phyloP scores from a whole-genome alignment of 2,888 invertebrate species.

The Drosophila lutescens region DNA sequence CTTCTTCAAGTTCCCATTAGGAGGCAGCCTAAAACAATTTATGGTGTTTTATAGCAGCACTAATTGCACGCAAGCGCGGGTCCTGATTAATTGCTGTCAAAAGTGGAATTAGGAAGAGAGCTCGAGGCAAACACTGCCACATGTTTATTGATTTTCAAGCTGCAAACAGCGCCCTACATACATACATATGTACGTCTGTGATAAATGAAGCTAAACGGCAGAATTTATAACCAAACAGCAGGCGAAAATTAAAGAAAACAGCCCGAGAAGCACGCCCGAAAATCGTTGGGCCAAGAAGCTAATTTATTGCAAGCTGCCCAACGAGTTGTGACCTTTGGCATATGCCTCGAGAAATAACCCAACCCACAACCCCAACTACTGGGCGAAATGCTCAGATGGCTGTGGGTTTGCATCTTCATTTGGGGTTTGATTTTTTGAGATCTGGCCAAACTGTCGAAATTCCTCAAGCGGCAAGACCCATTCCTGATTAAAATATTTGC shows the following conservation, averaged over 20 bases:
- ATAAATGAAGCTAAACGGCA: slow-evolving; percentile 48
- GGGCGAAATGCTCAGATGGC: slow-evolving; percentile 18
- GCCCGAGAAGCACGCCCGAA: slow-evolving; percentile 22
- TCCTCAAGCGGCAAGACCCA: slow-evolving; percentile 35
- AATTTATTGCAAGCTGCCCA: slow-evolving; percentile 50
- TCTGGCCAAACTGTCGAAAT: slow-evolving; percentile 41
- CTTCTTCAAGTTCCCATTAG: slow-evolving; percentile 23
- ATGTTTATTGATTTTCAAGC: slow-evolving; percentile 47
- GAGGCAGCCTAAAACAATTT: slow-evolving; percentile 51
- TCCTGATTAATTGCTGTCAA: slow-evolving; percentile 52
- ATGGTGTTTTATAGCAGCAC: slow-evolving; percentile 57
- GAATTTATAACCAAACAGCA: slow-evolving; percentile 51
- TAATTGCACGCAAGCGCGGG: slow-evolving; percentile 64
- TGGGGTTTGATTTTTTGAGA: slow-evolving; percentile 45
- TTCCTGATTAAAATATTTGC: slow-evolving; percentile 41
- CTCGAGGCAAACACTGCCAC: slow-evolving; percentile 15
- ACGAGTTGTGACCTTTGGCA: slow-evolving; percentile 42
- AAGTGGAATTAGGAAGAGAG: slow-evolving; percentile 38
- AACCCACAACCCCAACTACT: slow-evolving; percentile 7
- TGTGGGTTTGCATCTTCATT: slow-evolving; percentile 41
- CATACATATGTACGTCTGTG: slow-evolving; percentile 35
- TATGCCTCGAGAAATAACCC: slow-evolving; percentile 30
- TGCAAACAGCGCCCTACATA: no score
- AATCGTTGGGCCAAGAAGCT: slow-evolving; percentile 51
- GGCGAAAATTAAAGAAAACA: slow-evolving; percentile 47